These are phyloP conservation scores for Ceyx cyanopectus DNA, from an alignment of 2,113 vertebrate species.

Conservation along the genomic window DNA sequence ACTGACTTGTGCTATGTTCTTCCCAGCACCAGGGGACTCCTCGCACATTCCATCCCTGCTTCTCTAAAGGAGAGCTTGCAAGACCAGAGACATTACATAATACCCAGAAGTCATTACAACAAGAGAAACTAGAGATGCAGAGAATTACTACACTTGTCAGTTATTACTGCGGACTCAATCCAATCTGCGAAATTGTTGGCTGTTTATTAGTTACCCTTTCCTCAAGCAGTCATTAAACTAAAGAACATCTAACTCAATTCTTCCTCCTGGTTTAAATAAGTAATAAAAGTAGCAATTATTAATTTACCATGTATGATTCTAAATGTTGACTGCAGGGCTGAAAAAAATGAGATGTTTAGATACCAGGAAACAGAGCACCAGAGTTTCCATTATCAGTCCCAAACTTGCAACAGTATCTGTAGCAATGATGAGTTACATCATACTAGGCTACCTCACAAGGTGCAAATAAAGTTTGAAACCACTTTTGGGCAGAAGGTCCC, in stretches of 20 bases:
- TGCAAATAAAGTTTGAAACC: not conserved
- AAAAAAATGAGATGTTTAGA: not conserved
- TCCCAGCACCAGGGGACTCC: not conserved
- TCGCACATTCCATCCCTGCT: rapidly evolving
- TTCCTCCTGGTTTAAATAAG: not conserved
- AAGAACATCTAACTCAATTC: not conserved
- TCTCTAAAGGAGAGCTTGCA: not conserved
- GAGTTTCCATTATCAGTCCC: not conserved
- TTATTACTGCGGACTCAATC: rapidly evolving
- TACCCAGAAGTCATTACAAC: not conserved
- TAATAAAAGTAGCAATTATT: not conserved
- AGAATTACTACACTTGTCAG: not conserved
- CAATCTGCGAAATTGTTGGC: not conserved
- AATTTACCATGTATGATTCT: not conserved
- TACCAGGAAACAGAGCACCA: not conserved
- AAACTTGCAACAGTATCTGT: rapidly evolving
- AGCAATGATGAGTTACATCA: not conserved
- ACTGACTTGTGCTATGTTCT: rapidly evolving
- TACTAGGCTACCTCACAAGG: not conserved
- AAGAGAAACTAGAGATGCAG: not conserved
- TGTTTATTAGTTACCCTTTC: not conserved
- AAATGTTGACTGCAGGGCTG: not conserved
- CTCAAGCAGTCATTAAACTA: not conserved
- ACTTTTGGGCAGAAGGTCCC: not conserved
- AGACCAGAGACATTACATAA: rapidly evolving